Percentiles rank a stretch among this genome's conserved stretches.
These are phyloP conservation scores for Apoderus coryli DNA, from an alignment of 2,888 invertebrate genomes.

Conservation along the genomic window DNA sequence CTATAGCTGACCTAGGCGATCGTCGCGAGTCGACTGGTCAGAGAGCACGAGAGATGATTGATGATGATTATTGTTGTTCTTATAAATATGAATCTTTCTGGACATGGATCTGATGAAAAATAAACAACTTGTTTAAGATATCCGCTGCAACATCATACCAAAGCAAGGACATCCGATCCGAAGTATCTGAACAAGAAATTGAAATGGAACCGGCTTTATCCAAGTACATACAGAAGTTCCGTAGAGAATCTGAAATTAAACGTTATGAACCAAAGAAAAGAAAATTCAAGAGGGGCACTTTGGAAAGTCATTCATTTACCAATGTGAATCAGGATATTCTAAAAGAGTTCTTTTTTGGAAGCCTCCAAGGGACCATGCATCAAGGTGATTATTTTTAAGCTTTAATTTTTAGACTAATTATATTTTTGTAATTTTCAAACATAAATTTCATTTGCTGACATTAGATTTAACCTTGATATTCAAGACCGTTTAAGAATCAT, in stretches of 20 bases:
- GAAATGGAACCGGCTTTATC: conserved; percentile 13
- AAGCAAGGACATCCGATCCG: conserved; percentile 20
- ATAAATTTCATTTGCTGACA: no score
- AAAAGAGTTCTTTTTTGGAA: conserved; percentile 29
- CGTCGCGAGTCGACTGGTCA: no score
- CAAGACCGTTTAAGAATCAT: no score
- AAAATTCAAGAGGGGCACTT: conserved; percentile 27
- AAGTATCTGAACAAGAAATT: conserved; percentile 13
- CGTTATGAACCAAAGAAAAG: conserved; percentile 19
- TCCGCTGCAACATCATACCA: conserved; percentile 27
- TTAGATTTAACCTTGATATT: no score
- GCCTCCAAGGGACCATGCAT: conserved; percentile 27
- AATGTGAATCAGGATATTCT: conserved; percentile 26
- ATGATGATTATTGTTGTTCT: no score
- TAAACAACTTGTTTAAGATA: conserved; percentile 19
- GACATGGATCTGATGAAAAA: no score
- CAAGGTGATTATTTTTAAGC: conserved; percentile 23
- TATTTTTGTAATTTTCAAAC: no score
- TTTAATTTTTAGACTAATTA: no score
- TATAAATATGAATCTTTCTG: no score
- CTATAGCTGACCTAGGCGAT: no score
- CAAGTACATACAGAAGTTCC: conserved; percentile 27
- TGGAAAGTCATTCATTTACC: conserved; percentile 32
- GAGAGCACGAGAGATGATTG: no score
- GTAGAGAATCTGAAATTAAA: conserved; percentile 28